These are phyloP conservation scores for Eledona agricola DNA, from an alignment of 2,888 invertebrate species.

Conservation along the genomic window DNA sequence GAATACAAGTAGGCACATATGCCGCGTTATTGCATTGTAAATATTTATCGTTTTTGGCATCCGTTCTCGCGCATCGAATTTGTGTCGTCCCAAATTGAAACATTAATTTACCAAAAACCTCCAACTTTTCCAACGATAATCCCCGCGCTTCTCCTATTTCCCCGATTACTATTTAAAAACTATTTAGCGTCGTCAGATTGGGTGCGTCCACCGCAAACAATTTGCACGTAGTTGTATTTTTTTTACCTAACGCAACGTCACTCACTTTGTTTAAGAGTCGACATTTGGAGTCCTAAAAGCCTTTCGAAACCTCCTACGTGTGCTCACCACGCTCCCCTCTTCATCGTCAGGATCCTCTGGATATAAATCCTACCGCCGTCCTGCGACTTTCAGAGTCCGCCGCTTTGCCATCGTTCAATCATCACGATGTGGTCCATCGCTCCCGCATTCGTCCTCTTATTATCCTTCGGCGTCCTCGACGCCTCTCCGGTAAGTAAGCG, in stretches of 20 bases:
- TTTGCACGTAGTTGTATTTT: not conserved
- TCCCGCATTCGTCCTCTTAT: constrained; percentile 13
- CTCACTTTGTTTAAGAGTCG: not conserved
- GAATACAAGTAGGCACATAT: constrained; percentile 39
- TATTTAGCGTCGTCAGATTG: too few species aligned
- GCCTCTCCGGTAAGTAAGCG: constrained; percentile 30
- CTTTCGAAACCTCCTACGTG: constrained; percentile 21
- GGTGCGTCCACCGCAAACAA: too few species aligned
- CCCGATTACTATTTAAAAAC: constrained; percentile 1
- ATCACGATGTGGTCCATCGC: constrained; percentile 16
- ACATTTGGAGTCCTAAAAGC: constrained; percentile 25
- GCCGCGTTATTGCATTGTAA: constrained; percentile 29
- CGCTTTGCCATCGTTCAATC: constrained; percentile 1
- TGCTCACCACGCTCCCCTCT: constrained; percentile 19
- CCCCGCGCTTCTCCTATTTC: constrained; percentile 1
- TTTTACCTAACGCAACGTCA: not conserved
- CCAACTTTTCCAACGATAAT: constrained; percentile 16
- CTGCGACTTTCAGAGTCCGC: constrained; percentile 11
- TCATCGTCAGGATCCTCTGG: constrained; percentile 9
- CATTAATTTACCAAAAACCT: constrained; percentile 19
- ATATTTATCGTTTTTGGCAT: constrained; percentile 25
- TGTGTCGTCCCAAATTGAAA: constrained; percentile 15
- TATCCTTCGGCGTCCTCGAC: constrained; percentile 15
- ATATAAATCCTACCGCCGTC: constrained; percentile 27
- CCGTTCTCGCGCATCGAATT: constrained; percentile 1